Conservation (phyloP, 2,888 invertebrate genomes). For the Eupithecia subumbrata region DNA sequence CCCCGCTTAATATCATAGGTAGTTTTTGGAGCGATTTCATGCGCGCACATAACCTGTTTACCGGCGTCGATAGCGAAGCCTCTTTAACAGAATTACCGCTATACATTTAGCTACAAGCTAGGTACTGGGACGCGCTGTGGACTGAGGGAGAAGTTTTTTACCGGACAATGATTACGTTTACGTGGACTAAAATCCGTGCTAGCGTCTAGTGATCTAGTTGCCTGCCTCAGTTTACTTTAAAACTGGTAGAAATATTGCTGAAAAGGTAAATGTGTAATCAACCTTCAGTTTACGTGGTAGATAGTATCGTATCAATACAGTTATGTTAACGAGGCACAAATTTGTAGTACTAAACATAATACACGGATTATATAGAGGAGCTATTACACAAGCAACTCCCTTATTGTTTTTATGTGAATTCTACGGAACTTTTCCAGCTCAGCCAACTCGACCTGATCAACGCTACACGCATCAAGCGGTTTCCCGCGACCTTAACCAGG, state of each 20-base stretch:
- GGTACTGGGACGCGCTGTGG: not conserved
- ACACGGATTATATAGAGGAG: too few species aligned
- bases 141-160: not conserved
- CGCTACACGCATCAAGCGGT: too few species aligned
- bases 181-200: not conserved
- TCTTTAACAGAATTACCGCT: conserved; percentile 38
- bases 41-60: conserved; percentile 51
- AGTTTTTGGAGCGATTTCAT: conserved; percentile 61
- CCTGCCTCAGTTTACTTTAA: not conserved
- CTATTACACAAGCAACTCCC: too few species aligned
- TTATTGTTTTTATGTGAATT: too few species aligned
- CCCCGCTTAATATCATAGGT: conserved; percentile 48
- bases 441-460: too few species aligned
- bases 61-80: conserved; percentile 45
- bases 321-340: too few species aligned
- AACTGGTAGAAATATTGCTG: not conserved
- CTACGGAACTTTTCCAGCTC: too few species aligned
- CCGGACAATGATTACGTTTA: not conserved
- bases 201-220: not conserved
- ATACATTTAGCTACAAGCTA: not conserved
- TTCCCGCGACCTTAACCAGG: too few species aligned
- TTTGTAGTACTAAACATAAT: too few species aligned
- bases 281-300: too few species aligned
- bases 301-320: not conserved
- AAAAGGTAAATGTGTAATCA: not conserved